Conservation (phyloP, 64 coral and sea anemone genomes). For the Dendrophyllia cribrosa region DNA sequence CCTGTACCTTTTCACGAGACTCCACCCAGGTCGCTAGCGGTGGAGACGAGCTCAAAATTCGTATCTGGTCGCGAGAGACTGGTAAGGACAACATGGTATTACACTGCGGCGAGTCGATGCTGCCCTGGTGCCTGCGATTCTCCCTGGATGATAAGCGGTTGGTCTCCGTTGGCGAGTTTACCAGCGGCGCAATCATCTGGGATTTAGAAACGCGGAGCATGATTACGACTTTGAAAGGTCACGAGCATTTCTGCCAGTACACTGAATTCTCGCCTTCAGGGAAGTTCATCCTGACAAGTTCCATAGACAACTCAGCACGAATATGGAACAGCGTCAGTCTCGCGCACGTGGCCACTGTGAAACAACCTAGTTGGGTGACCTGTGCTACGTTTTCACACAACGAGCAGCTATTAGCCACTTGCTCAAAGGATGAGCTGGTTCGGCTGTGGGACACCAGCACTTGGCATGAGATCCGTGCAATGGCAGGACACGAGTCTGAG, state of each 20-base stretch:
- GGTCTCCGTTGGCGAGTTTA: slow-evolving; percentile 62
- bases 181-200: slow-evolving; percentile 59
- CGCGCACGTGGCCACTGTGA: slow-evolving; percentile 42
- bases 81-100: slow-evolving; percentile 65
- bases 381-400: slow-evolving; percentile 66
- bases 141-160: slow-evolving; percentile 43
- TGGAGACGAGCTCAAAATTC: slow-evolving; percentile 75
- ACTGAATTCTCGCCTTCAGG: slow-evolving; percentile 66
- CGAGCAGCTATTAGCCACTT: slow-evolving; percentile 47
- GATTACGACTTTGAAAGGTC: slow-evolving; percentile 40
- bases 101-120: slow-evolving; percentile 19
- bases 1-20: slow-evolving; percentile 63
- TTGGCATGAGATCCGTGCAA: neutral
- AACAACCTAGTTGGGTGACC: slow-evolving; percentile 64
- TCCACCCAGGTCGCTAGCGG: slow-evolving; percentile 60
- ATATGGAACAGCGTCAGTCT: slow-evolving; percentile 35
- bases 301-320: slow-evolving; percentile 65
- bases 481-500: slow-evolving; percentile 64
- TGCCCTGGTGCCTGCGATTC: slow-evolving; percentile 70
- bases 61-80: slow-evolving; percentile 60
- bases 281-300: slow-evolving; percentile 62
- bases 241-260: slow-evolving; percentile 61
- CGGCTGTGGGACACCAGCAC: slow-evolving; percentile 38
- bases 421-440: slow-evolving; percentile 57
- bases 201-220: slow-evolving; percentile 45